phyloP scores from a whole-genome alignment of 2,113 vertebrate species.

The Beaufortia kweichowensis region DNA sequence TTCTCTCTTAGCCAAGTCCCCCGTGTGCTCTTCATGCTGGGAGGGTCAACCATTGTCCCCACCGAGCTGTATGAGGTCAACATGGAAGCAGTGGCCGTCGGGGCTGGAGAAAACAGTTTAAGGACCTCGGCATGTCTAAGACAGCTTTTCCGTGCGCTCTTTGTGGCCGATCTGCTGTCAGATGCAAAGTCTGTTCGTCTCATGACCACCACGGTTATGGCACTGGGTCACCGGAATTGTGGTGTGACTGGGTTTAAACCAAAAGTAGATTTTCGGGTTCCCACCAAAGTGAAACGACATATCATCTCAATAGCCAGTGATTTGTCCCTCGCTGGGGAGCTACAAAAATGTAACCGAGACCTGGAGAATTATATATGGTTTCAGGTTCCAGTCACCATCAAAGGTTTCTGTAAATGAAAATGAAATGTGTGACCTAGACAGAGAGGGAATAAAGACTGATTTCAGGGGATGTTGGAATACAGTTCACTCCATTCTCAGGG shows the following conservation, averaged over 20 bases:
- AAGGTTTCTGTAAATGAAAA: conserved; percentile 81
- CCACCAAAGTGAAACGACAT: conserved; percentile 79
- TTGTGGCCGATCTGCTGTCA: conserved; percentile 87
- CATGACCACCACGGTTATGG: conserved; percentile 81
- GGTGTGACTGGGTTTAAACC: conserved; percentile 90
- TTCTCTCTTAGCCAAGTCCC: conserved; percentile 87
- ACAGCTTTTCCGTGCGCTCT: conserved; percentile 88
- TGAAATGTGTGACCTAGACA: too few species aligned
- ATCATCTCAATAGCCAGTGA: conserved; percentile 80
- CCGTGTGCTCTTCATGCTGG: conserved; percentile 88
- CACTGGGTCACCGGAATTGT: conserved; percentile 85
- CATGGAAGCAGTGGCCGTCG: conserved; percentile 79
- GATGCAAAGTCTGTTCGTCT: conserved; percentile 80
- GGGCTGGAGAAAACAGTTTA: conserved; percentile 73
- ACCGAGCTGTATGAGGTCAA: conserved; percentile 93
- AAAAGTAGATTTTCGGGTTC: conserved; percentile 88
- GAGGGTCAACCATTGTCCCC: conserved; percentile 82
- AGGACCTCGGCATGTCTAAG: conserved; percentile 80
- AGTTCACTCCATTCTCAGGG: conserved; percentile 35
- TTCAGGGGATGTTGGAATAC: conserved; percentile 24
- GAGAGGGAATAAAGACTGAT: conserved; percentile 4
- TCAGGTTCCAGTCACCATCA: conserved; percentile 87
- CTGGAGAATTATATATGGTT: conserved; percentile 92
- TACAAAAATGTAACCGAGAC: conserved; percentile 36
- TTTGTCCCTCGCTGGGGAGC: conserved; percentile 33